Evolutionary conservation across 2,113 vertebrate genomes (phyloP).

Genomic region (Tachysurus vachellii): DNA sequence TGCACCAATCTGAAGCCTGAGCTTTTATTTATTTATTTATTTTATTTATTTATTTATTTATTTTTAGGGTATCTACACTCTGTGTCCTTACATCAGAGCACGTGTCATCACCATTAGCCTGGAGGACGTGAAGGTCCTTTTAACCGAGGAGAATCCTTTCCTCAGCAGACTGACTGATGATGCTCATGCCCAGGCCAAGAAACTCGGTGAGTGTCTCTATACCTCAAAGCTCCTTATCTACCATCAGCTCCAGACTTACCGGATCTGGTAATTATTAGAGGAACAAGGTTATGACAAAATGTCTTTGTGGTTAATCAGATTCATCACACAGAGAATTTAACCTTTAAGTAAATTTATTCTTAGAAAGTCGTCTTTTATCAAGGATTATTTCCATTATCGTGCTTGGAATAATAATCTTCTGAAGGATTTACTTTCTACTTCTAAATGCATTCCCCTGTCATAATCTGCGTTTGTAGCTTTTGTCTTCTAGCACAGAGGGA

Average conservation of each 20-base stretch:
- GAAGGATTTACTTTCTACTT: not conserved
- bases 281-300: not conserved
- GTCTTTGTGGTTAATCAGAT: not conserved
- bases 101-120: constrained; percentile 84
- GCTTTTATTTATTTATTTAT: not conserved
- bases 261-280: not conserved
- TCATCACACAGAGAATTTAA: not conserved
- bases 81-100: constrained; percentile 92
- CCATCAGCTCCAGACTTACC: not conserved
- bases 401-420: not conserved
- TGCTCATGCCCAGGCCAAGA: constrained; percentile 85
- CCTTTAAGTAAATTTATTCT: not conserved
- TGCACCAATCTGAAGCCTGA: not conserved
- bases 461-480: not conserved
- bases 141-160: constrained; percentile 97
- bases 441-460: not conserved
- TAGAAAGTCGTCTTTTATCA: not conserved
- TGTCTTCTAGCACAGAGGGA: not conserved
- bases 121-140: constrained; percentile 92
- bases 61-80: constrained; percentile 89
- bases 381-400: not conserved
- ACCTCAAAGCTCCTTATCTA: not conserved
- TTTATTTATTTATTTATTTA: too few relatives aligned
- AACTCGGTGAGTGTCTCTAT: constrained; percentile 75
- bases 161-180: constrained; percentile 87